Evolutionary conservation across 1,140 invertebrate species (phyloP), one percentile per base, ranked within the genome.

Genomic region (Atta texana): DNA sequence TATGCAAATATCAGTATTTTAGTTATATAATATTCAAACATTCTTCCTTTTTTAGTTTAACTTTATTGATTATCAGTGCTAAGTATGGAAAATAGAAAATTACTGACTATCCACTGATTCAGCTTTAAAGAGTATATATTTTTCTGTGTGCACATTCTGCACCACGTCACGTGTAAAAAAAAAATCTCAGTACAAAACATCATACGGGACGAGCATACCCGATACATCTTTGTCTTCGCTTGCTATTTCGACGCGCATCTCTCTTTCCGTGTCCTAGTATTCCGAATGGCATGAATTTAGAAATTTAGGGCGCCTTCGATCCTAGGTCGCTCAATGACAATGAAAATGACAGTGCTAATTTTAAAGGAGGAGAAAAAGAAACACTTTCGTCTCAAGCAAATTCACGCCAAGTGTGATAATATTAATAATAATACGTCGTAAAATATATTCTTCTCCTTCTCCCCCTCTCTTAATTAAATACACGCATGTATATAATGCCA

Each of bases 101-200:
- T 34, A 34, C 6, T 34, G 31, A 34, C 31, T 34, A 34, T 34
- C 31, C 31, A 34, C 5, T 34, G 31, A 34, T 34, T 34, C 31
- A 34, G 31, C 6, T 34, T 34, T 34, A 34, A 5, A 34, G 31
- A 34, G 31, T 31, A 31, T 31, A 8, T 44, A 44, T 44, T 44
- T 44, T 44, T 44, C 39, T 10, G 39, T 44, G 2, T 44, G 8
- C 10, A 10, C 51, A 53, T 75, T 75, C 57, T 1, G 66, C 80
- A 49, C 1, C 16, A 2, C 10, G 51, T 31, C 61, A 69, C 64
- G 85, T 81, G 76, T 76, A 61, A 28, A 61, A 61, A 28, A 61
- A 61, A 61, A 81, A 28, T 80, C 80, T 28, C 24, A 21, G 21
- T 53, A 59, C 64, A 5, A 49, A 2, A 10, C 18, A 8, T 8